A percentile compares a stretch with the other conserved stretches of the same genome.
Evolutionary conservation across 2,888 invertebrate genomes (phyloP).

Genomic region (Biston stratarius): DNA sequence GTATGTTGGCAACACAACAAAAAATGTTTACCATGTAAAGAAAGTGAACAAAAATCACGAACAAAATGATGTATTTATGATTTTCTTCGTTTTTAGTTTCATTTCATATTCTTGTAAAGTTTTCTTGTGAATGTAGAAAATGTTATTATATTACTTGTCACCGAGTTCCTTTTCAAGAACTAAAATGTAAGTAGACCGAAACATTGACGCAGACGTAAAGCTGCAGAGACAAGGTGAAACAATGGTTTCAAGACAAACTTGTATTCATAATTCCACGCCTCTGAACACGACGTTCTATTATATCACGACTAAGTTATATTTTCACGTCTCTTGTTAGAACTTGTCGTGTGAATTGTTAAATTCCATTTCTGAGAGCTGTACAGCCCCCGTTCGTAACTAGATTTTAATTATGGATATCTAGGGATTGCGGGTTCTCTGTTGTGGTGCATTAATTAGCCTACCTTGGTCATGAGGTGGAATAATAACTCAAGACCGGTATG

Average conservation of each 20-base stretch:
- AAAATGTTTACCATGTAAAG: background rate
- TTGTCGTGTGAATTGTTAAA: constrained; percentile 82
- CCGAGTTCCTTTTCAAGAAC: constrained; percentile 13
- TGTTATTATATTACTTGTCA: constrained; percentile 17
- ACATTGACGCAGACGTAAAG: constrained; percentile 26
- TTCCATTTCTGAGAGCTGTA: constrained; percentile 75
- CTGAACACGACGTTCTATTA: constrained; percentile 63
- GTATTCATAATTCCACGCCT: constrained; percentile 46
- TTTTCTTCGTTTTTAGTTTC: background rate
- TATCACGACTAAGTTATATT: constrained; percentile 61
- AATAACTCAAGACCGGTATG: constrained; percentile 35
- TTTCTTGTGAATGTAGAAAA: constrained; percentile 21
- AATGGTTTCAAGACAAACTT: constrained; percentile 50
- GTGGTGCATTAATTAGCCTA: constrained; percentile 55
- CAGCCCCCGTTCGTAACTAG: constrained; percentile 77
- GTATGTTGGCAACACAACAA: background rate
- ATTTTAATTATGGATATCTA: constrained; percentile 81
- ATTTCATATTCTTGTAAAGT: background rate
- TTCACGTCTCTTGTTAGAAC: constrained; percentile 70
- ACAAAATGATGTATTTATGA: no score
- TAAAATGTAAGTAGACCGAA: constrained; percentile 29
- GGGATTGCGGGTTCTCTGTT: constrained; percentile 63
- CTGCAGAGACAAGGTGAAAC: constrained; percentile 46
- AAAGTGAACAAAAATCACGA: background rate
- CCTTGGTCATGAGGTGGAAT: constrained; percentile 37